Evolutionary conservation across 92 coral and sea anemone species (phyloP), one percentile per base, ranked within the genome.

Genomic region (Umimayanthus kanabou): DNA sequence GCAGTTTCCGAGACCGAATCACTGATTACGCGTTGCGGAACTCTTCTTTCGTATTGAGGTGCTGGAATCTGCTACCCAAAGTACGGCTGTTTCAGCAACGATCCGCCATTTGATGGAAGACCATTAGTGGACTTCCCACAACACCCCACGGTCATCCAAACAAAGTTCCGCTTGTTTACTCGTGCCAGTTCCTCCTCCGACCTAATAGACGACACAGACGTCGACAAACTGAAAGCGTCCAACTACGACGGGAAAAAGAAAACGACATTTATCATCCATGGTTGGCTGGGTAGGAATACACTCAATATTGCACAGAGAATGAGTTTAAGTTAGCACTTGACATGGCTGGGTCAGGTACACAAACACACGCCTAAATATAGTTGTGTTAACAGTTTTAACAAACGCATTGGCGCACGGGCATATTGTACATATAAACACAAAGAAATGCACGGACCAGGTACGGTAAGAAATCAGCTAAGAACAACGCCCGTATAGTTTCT

Each of bases 81-180:
- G 71, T 94, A 94, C 85, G 95, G 97, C 20, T 91, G 95, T 42
- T 94, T 94, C 79, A 47, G 80, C 57, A 53, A 89, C 75, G 79
- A 88, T 37, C 92, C 93, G 0, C 91, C 96, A 7, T 93, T 93
- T 86, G 69, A 77, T 30, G 87, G 87, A 7, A 89, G 87, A 29
- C 81, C 84, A 10, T 61, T 84, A 9, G 90, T 90, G 29, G 80
- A 87, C 65, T 88, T 90, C 40, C 97, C 97, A 10, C 80, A 89
- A 45, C 83, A 84, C 6, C 91, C 97, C 6, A 84, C 92, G 85
- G 39, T 58, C 72, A 80, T 94, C 65, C 92, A 91, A 18, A 94
- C 97, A 33, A 87, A 43, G 40, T 94, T 85, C 80, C 97, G 89
- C 33, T 76, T 94, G 84, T 94, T 90, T 71, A 94, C 97, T 42